A percentile compares a stretch with the other conserved stretches of the same genome.
Evolutionary conservation across 2,113 vertebrate species (phyloP).

Genomic region (Pundamilia nyererei): DNA sequence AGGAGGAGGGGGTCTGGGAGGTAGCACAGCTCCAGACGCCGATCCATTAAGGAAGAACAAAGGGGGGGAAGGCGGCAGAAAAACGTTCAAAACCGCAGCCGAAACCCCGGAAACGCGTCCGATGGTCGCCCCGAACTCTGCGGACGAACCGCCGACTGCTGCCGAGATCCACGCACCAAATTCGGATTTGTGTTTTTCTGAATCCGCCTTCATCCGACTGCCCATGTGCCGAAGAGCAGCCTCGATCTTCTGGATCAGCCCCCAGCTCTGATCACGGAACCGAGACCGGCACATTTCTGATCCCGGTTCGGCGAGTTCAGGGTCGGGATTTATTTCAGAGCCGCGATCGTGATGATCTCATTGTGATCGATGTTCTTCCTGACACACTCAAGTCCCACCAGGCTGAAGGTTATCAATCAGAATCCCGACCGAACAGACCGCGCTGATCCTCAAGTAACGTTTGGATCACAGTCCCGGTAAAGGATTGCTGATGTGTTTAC

Average conservation of each 20-base stretch:
- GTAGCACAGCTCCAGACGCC: slow-evolving; percentile 47
- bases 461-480: background rate
- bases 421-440: background rate
- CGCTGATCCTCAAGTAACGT: background rate
- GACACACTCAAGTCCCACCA: background rate
- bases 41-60: slow-evolving; percentile 67
- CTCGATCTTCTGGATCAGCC: background rate
- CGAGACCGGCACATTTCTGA: background rate
- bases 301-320: background rate
- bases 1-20: background rate
- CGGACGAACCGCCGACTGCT: background rate
- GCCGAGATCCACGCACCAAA: background rate
- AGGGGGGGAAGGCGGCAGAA: slow-evolving; percentile 21
- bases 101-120: background rate
- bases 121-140: background rate
- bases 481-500: background rate
- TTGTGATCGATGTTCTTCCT: background rate
- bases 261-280: background rate
- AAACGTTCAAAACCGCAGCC: background rate
- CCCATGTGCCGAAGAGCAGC: background rate
- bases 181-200: background rate
- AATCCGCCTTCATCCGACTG: background rate
- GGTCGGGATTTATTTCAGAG: background rate
- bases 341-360: background rate
- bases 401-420: background rate